Evolutionary conservation across 2,797 vertebrate genomes (phyloP).

Genomic region (Falco concolor): DNA sequence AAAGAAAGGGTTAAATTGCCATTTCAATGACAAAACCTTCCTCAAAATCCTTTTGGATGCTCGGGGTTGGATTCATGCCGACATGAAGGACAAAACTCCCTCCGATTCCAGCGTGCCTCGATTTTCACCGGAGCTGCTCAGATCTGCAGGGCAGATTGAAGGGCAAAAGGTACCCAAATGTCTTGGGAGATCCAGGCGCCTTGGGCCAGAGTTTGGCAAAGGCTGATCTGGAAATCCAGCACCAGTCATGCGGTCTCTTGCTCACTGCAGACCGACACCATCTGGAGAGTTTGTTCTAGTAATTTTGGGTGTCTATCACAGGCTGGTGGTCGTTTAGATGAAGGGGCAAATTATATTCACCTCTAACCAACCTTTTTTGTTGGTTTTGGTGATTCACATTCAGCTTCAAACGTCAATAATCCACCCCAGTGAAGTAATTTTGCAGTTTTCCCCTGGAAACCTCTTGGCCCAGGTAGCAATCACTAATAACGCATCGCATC

Average conservation of each 20-base stretch:
- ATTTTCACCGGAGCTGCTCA: rapidly evolving
- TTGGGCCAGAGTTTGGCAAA: not conserved
- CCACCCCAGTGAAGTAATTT: not conserved
- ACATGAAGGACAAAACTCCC: not conserved
- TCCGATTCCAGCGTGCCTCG: rapidly evolving
- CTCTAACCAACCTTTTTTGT: not conserved
- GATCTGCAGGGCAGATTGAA: not conserved
- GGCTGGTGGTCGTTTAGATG: not conserved
- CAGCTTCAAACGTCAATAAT: not conserved
- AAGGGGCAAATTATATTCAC: not conserved
- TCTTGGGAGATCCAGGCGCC: not conserved
- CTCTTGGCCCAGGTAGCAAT: not conserved
- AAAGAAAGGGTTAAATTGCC: not conserved
- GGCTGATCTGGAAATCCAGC: not conserved
- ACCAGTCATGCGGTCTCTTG: not conserved
- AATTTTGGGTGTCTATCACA: not conserved
- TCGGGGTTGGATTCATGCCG: rapidly evolving
- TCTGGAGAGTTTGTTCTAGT: not conserved
- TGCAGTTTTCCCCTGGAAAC: not conserved
- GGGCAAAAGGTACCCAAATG: not conserved
- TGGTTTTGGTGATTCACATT: not conserved
- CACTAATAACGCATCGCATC: rapidly evolving
- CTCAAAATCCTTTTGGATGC: not conserved
- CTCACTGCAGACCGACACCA: not conserved
- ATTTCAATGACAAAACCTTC: not conserved